A percentile compares a stretch with the other conserved stretches of the same genome.
Conservation (phyloP, 92 coral and sea anemone species). For the Actinernus sp. region DNA sequence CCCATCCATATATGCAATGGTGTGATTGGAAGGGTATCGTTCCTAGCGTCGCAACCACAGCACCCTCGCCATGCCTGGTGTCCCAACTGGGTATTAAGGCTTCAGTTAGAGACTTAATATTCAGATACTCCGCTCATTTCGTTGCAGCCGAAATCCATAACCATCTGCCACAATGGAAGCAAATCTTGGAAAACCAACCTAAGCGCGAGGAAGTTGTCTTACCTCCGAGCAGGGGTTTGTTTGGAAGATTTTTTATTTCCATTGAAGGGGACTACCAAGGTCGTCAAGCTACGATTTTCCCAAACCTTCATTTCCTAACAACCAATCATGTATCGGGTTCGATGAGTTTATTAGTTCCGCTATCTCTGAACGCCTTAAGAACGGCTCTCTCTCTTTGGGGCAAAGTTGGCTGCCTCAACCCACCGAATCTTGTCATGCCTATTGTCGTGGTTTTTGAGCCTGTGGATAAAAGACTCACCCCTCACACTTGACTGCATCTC, state of each 20-base stretch:
- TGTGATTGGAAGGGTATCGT: constrained; percentile 6
- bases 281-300: constrained; percentile 7
- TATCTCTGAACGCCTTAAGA: constrained; percentile 5
- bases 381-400: constrained; percentile 31
- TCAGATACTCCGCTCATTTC: constrained; percentile 6
- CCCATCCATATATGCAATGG: background rate
- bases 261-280: constrained; percentile 41
- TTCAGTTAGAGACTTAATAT: background rate
- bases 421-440: constrained; percentile 35
- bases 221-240: constrained; percentile 7
- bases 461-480: constrained; percentile 39
- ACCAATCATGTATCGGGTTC: constrained; percentile 26
- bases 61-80: too few species aligned
- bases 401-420: constrained; percentile 4
- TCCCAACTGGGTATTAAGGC: background rate
- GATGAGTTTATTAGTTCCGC: constrained; percentile 8
- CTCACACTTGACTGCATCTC: constrained; percentile 22
- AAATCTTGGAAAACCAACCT: background rate
- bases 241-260: constrained; percentile 15
- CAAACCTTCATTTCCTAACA: constrained; percentile 6
- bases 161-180: background rate
- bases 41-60: constrained; percentile 16
- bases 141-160: constrained; percentile 10
- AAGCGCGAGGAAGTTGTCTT: constrained; percentile 11
- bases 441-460: constrained; percentile 15